Evolutionary conservation across 2,888 invertebrate species (phyloP), one percentile per base, ranked within the genome.

Genomic region (Ctenicera cuprea): DNA sequence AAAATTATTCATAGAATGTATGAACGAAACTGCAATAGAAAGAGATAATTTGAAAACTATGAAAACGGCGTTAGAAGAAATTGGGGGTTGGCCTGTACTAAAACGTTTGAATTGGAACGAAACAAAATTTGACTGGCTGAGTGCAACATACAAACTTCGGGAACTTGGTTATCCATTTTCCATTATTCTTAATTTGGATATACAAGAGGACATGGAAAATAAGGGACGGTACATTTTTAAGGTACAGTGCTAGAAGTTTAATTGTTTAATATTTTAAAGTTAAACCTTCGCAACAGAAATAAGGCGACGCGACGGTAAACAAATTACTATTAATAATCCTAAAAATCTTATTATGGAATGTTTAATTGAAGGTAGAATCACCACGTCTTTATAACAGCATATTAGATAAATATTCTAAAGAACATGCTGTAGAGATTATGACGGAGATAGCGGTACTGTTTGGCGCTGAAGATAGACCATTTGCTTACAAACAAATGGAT

Each of bases 71-170:
- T 50, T 84, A 5, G 76, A 80, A 20, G 75, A 78, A 14, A 69
- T 81, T 2, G 83, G 83, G 5, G 59, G 59, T n/a, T 84, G 84
- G 26, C 84, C 84, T 84, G 84, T 83, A 7, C 33, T 82, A 3
- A 81, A 82, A 52, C 76, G 74, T 22, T 62, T 75, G 3, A 65
- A 66, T 41, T 83, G 83, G 80, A 64, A 78, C 20, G 80, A 77
- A 45, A 61, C 63, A 0, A 73, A 79, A 33, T 83, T 82, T 66
- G 65, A 81, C 48, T 85, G 83, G 84, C 57, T 76, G 0, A 73
- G 78, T 30, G 70, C 79, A 0, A 83, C 82, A 77, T 61, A 82
- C 1, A 79, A 77, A 61, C 78, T 83, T 3, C 77, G 82, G 54
- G 75, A 79, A 62, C 20, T 80, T 9, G 85, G 84, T 5, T 68